Evolutionary conservation across 2,888 invertebrate species (phyloP), one percentile per base, ranked within the genome.

Genomic region (Tachina lurida): DNA sequence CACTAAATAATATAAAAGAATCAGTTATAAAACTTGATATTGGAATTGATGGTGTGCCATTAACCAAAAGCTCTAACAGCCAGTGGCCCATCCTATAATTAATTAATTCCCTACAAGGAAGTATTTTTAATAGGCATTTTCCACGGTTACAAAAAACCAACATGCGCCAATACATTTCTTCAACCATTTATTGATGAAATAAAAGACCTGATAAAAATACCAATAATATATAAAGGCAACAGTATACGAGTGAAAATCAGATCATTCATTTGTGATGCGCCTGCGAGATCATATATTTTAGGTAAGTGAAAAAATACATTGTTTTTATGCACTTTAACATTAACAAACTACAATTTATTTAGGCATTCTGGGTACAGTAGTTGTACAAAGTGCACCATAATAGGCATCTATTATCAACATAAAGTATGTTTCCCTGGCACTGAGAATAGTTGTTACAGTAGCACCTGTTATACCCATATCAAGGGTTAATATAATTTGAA

Each of bases 1-100:
- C 77, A 65, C 10, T 58, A 13, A 77, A 77, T 77, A 77, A 52
- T 43, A 62, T 76, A 76, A 76, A 76, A 76, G 76, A 76, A 12
- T 13, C 76, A 76, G 13, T 76, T 15, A 15, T 78, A 12, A 78
- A 78, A 78, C 9, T 68, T 78, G 78, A 68, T 78, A 60, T 68
- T 56, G 67, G 68, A 65, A 49, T 49, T 49, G 49, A 49, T 49
- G 49, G 49, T 49, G 49, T 49, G 49, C 49, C 49, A 49, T 49
- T 49, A 49, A 49, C 49, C 49, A 49, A 49, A 49, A 49, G 17
- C 49, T 49, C 49, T 49, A 49, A 49, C 49, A 49, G 49, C 49
- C 49, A 49, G 49, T n/a, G 17, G 49, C 17, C 17, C 49, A 2
- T 4, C 2, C 4, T 4, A 2, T 31, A 31, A 4, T 2, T 4